These are phyloP conservation scores for Nanorana parkeri DNA, from an alignment of 2,113 vertebrate species.

Conservation along the genomic window DNA sequence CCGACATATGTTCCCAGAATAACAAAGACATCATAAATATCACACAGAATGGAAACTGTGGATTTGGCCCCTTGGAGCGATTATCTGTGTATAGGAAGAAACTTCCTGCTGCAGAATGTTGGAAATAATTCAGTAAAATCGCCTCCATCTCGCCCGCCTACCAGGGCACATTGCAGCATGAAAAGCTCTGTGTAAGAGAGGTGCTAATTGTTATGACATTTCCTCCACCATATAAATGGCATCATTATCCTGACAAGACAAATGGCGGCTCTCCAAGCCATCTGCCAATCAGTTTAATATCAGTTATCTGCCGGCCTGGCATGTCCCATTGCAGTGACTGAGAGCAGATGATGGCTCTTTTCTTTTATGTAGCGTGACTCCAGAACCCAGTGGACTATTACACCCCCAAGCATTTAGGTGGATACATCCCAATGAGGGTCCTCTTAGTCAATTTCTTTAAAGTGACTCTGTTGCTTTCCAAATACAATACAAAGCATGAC, in stretches of 20 bases:
- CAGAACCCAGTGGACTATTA: too few species aligned
- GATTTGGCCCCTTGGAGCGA: too few species aligned
- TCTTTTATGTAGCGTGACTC: neutral
- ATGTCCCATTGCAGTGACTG: neutral
- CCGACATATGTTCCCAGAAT: too few species aligned
- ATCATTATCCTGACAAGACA: conserved; percentile 8
- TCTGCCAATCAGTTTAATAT: neutral
- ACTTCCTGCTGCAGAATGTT: neutral
- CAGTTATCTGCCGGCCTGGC: neutral
- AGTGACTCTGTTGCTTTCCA: too few species aligned
- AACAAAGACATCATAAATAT: too few species aligned
- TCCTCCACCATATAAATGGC: conserved; percentile 2
- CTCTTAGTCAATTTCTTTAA: too few species aligned
- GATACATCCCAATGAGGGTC: too few species aligned
- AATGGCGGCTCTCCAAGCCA: neutral
- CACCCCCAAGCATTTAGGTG: too few species aligned
- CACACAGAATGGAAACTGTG: too few species aligned
- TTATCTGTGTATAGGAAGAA: neutral
- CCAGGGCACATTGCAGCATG: neutral
- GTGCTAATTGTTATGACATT: neutral
- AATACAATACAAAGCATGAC: too few species aligned
- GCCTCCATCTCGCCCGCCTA: neutral
- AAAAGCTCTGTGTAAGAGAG: neutral
- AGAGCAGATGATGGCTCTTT: neutral
- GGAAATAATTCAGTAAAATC: neutral